Conservation (phyloP, 1,140 invertebrate genomes). For the Pogonomyrmex barbatus region DNA sequence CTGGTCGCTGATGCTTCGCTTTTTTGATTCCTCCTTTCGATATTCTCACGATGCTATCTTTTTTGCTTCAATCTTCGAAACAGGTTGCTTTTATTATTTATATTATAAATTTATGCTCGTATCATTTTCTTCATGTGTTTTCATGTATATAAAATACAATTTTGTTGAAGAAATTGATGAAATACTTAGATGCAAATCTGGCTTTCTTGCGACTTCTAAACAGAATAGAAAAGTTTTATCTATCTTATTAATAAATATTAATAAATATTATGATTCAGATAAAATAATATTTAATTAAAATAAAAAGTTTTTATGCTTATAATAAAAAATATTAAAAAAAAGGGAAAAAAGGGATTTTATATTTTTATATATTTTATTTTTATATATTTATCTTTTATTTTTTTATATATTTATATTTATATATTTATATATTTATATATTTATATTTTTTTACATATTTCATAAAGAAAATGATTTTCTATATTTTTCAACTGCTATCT, state of each 20-base stretch:
- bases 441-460: too few species aligned
- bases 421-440: too few species aligned
- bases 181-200: not conserved
- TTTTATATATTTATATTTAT: too few species aligned
- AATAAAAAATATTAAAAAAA: too few species aligned
- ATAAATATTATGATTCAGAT: not conserved
- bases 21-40: constrained; percentile 38
- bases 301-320: not conserved
- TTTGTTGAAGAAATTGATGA: not conserved
- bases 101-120: not conserved
- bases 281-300: constrained; percentile 1
- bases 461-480: not conserved
- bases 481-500: not conserved
- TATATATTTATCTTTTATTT: too few species aligned
- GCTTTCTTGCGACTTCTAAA: not conserved
- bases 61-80: constrained; percentile 21
- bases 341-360: too few species aligned
- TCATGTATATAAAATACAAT: not conserved
- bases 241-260: not conserved
- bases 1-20: constrained; percentile 48
- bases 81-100: not conserved
- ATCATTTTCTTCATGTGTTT: not conserved
- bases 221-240: not conserved
- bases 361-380: too few species aligned
- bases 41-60: constrained; percentile 6